phyloP scores from a whole-genome alignment of 2,797 vertebrate species.

The Mus spretus region DNA sequence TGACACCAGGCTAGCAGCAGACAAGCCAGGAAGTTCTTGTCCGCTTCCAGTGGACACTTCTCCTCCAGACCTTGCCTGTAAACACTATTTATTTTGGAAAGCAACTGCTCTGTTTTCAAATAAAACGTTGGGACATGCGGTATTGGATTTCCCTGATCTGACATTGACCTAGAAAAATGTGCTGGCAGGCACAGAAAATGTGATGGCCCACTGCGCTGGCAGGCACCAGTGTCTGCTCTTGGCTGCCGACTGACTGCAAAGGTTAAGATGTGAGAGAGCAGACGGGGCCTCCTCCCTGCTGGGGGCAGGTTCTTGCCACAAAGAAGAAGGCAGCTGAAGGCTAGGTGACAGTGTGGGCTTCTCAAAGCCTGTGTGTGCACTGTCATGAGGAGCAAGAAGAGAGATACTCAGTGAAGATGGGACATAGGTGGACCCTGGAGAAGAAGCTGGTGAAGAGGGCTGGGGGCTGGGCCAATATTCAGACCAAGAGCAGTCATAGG shows the following conservation, averaged over 20 bases:
- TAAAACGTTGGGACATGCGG: slow-evolving; percentile 70
- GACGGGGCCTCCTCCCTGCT: fast-evolving
- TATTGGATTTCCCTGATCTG: slow-evolving; percentile 85
- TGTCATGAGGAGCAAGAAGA: background rate
- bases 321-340: slow-evolving; percentile 7
- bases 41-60: slow-evolving; percentile 77
- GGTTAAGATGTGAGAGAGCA: slow-evolving; percentile 68
- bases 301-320: background rate
- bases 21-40: slow-evolving; percentile 3
- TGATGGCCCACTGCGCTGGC: slow-evolving; percentile 67
- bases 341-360: background rate
- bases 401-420: fast-evolving
- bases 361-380: background rate
- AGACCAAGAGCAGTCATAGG: background rate
- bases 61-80: slow-evolving; percentile 81
- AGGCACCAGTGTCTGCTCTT: slow-evolving; percentile 77
- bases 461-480: background rate
- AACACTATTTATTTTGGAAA: slow-evolving; percentile 86
- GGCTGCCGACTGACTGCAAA: slow-evolving; percentile 73
- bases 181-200: slow-evolving; percentile 85
- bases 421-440: background rate
- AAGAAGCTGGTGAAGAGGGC: background rate
- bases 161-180: slow-evolving; percentile 85
- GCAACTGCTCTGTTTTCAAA: slow-evolving; percentile 85
- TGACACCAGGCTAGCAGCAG: background rate